Base-by-base conservation (phyloP, 2,797 vertebrate species). In the Acrossocheilus fasciatus region DNA sequence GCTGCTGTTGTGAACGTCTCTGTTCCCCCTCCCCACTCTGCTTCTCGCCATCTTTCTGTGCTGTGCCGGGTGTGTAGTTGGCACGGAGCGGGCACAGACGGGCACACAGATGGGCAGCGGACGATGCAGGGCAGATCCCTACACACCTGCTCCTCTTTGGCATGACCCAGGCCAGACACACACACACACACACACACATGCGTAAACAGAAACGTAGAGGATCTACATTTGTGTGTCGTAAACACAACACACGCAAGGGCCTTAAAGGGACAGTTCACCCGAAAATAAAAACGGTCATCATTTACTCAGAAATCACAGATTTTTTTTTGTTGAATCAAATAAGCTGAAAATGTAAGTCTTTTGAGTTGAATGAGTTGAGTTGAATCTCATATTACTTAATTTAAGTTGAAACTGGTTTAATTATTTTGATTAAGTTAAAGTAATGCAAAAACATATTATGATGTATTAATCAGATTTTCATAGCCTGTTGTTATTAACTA, bases 51-150 rank as follows among this genome's bases (percentile, higher is more conserved):
- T 62, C 59, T 84, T 68, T 81, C 88, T 88, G 62, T 81, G 59
- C 47, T 83, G 72, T 57, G 43, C 82, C 84, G 90, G 87, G 90
- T 77, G 88, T 89, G 84, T 88, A 75, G 90, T 94, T 96, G 95
- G 95, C 95, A 96, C 92, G 39, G 93, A 87, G 89, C 88, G 93
- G 95, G 94, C 95, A 96, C 95, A 96, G 95, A 96, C 95, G 95
- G 95, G 92, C 93, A 93, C 95, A 94, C 96, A 96, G 96, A 96
- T 96, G 96, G 96, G 94, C 94, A 94, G 92, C 93, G 94, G 94
- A 94, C 95, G 93, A 94, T 50, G 89, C 92, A 91, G 94, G 94
- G 95, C 95, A 93, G 94, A 93, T 89, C 94, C 93, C 92, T 90
- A 91, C 94, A 96, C 96, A 96, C 96, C 95, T 96, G 95, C 95